Percentiles rank a stretch among this genome's conserved stretches.
phyloP scores from a whole-genome alignment of 2,888 invertebrate genomes.

The Hyposoter didymator region DNA sequence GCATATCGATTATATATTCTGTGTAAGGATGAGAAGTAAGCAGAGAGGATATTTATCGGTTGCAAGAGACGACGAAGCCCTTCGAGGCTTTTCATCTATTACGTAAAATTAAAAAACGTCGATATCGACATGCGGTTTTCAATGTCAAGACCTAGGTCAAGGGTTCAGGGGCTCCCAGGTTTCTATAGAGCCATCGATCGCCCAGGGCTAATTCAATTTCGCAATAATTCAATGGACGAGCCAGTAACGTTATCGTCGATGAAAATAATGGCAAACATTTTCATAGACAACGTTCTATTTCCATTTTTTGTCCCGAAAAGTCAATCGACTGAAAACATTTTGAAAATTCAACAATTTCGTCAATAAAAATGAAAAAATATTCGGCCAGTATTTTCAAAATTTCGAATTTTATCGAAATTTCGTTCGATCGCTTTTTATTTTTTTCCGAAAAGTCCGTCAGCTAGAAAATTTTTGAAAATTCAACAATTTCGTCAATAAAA shows the following conservation, averaged over 20 bases:
- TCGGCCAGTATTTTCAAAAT: too few species aligned
- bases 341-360: neutral
- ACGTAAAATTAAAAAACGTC: constrained; percentile 39
- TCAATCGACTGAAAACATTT: too few species aligned
- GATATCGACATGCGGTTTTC: constrained; percentile 12
- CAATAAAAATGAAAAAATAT: too few species aligned
- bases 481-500: neutral
- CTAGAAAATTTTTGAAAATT: too few species aligned
- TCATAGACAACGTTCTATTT: neutral
- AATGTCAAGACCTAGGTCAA: constrained; percentile 57
- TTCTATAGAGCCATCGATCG: constrained; percentile 45
- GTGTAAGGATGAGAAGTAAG: neutral
- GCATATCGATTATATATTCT: constrained; percentile 52
- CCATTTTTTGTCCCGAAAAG: too few species aligned
- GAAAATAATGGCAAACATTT: neutral
- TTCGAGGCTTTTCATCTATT: constrained; percentile 18
- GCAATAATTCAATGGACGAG: constrained; percentile 41
- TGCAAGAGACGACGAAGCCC: constrained; percentile 14
- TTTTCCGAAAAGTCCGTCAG: too few species aligned
- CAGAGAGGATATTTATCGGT: neutral
- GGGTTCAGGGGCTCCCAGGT: constrained; percentile 50
- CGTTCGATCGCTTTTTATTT: neutral
- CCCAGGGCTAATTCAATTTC: constrained; percentile 35
- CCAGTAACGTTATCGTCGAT: neutral
- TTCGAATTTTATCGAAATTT: neutral